Evolutionary conservation across 1,140 invertebrate species (phyloP).

Genomic region (Microplitis demolitor): DNA sequence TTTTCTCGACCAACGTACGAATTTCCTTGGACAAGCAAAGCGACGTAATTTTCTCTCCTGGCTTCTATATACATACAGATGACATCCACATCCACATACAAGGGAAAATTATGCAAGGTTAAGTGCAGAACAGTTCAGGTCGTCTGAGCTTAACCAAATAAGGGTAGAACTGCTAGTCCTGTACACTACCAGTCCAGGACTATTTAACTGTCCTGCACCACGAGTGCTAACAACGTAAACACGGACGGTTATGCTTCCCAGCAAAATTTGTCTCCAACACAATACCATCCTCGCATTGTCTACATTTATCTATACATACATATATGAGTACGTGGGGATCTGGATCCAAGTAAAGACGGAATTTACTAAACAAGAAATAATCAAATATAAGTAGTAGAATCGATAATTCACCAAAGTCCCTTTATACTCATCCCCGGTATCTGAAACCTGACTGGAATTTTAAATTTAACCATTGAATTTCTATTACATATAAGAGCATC

Average conservation of each 20-base stretch:
- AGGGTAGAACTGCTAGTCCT: constrained; percentile 14
- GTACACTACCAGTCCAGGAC: constrained; percentile 2
- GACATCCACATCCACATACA: constrained; percentile 15
- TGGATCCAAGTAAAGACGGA: too few species aligned
- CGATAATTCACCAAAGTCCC: neutral
- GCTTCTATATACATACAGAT: too few species aligned
- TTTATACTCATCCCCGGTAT: neutral
- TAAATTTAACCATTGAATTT: neutral
- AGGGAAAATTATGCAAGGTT: constrained; percentile 46
- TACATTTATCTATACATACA: too few species aligned
- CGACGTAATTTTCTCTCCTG: constrained; percentile 40
- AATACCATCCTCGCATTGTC: neutral
- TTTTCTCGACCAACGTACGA: constrained; percentile 21
- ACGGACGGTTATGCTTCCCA: constrained; percentile 32
- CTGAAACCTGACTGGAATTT: constrained; percentile 4
- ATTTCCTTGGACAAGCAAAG: constrained; percentile 38
- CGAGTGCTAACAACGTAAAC: constrained; percentile 38
- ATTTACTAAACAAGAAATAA: neutral
- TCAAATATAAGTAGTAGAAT: neutral
- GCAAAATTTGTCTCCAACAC: constrained; percentile 12
- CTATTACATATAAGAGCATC: neutral
- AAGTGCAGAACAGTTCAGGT: constrained; percentile 36
- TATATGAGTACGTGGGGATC: too few species aligned
- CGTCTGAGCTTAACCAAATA: constrained; percentile 42
- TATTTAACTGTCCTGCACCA: constrained; percentile 31